Evolutionary conservation across 2,797 vertebrate genomes (phyloP).

Genomic region (Pipistrellus pygmaeus): DNA sequence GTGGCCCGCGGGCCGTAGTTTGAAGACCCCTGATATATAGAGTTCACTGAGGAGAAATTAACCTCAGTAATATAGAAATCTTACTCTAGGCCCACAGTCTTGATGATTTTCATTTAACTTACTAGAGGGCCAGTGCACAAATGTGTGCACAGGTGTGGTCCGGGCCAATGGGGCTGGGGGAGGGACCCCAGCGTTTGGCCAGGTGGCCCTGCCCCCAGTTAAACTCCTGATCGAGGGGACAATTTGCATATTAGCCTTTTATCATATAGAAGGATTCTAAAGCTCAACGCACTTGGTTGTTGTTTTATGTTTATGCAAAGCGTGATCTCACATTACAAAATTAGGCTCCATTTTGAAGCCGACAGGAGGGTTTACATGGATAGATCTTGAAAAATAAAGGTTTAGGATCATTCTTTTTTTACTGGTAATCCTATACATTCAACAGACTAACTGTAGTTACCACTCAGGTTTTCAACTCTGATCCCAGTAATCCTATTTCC

Average conservation of each 20-base stretch:
- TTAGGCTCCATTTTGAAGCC: neutral
- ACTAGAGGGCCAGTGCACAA: too few species aligned
- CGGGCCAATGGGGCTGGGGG: too few species aligned
- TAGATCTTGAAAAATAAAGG: neutral
- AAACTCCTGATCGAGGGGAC: too few species aligned
- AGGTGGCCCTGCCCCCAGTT: too few species aligned
- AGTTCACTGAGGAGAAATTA: neutral
- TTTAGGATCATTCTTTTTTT: neutral
- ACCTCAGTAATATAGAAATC: neutral
- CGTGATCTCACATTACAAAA: neutral
- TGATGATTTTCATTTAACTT: constrained; percentile 25
- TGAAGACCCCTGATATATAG: too few species aligned
- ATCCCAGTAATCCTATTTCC: neutral
- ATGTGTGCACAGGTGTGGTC: too few species aligned
- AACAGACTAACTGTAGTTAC: neutral
- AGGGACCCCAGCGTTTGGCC: too few species aligned
- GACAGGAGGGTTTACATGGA: neutral
- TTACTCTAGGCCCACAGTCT: neutral
- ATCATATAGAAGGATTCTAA: too few species aligned
- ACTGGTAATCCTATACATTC: neutral
- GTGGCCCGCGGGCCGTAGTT: too few species aligned
- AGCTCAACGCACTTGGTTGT: too few species aligned
- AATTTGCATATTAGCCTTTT: too few species aligned
- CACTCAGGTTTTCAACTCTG: constrained; percentile 23
- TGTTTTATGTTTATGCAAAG: neutral